These are phyloP conservation scores for Myotis planiceps DNA, from an alignment of 2,797 vertebrate species.

Conservation along the genomic window DNA sequence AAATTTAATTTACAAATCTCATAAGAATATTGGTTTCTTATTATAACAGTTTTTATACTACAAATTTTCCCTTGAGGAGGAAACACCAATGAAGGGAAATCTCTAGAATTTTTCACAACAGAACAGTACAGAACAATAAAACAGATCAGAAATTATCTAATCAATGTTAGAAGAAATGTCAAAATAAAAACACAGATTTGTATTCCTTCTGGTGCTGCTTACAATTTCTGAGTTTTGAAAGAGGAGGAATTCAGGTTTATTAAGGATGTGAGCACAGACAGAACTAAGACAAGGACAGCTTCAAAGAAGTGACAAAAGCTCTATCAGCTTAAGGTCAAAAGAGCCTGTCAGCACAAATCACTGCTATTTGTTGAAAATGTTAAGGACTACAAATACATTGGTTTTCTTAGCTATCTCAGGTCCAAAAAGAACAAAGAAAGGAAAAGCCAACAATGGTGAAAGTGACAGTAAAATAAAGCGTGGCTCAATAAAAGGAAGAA, in stretches of 20 bases:
- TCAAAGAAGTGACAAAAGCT: background rate
- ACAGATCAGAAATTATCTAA: slow-evolving; percentile 72
- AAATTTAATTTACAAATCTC: slow-evolving; percentile 80
- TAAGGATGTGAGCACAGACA: background rate
- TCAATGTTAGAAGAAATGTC: slow-evolving; percentile 66
- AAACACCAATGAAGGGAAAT: slow-evolving; percentile 47
- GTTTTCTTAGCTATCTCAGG: background rate
- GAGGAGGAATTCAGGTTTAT: background rate
- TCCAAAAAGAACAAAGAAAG: background rate
- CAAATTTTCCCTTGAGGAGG: slow-evolving; percentile 54
- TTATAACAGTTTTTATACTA: slow-evolving; percentile 60
- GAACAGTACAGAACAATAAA: slow-evolving; percentile 63
- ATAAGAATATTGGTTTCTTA: slow-evolving; percentile 68
- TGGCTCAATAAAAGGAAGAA: background rate
- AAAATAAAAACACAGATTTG: slow-evolving; percentile 68
- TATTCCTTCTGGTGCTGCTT: slow-evolving; percentile 15
- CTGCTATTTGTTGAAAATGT: background rate
- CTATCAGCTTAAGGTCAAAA: background rate
- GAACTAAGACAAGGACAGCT: background rate
- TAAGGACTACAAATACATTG: background rate
- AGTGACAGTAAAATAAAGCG: background rate
- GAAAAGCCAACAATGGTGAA: background rate
- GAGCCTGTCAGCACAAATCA: background rate
- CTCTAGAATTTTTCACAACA: slow-evolving; percentile 63
- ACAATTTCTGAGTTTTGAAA: slow-evolving; percentile 35